Percentiles rank a stretch among this genome's conserved stretches.
phyloP scores from a whole-genome alignment of 2,113 vertebrate genomes.

The Ascaphus truei region DNA sequence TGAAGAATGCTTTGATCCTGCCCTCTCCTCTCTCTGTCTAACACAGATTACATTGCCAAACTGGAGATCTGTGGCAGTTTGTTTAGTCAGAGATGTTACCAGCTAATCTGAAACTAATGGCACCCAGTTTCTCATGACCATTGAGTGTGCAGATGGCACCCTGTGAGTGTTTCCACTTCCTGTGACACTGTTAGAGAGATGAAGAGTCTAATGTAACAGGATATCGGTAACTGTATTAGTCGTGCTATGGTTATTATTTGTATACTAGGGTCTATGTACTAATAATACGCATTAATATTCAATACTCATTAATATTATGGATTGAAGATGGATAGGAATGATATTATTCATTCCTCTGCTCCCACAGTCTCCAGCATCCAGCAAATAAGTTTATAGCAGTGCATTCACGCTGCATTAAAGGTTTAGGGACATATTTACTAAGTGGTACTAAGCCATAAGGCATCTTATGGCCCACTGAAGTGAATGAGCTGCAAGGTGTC shows the following conservation, averaged over 20 bases:
- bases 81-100: slow-evolving; percentile 35
- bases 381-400: too few relatives aligned
- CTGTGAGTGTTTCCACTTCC: neutral
- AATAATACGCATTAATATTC: too few relatives aligned
- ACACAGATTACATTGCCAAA: slow-evolving; percentile 48
- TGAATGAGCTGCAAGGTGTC: too few relatives aligned
- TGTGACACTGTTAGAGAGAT: neutral
- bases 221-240: neutral
- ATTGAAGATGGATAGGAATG: too few relatives aligned
- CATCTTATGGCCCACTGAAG: too few relatives aligned
- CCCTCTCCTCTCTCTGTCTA: slow-evolving; percentile 37
- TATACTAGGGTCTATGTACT: neutral
- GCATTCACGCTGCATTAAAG: too few relatives aligned
- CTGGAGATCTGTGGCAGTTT: slow-evolving; percentile 28
- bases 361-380: too few relatives aligned
- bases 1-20: slow-evolving; percentile 86
- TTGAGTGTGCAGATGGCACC: neutral
- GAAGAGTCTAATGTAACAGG: slow-evolving; percentile 4
- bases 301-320: too few relatives aligned
- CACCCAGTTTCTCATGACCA: neutral
- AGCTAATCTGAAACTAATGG: slow-evolving; percentile 45
- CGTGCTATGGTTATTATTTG: neutral
- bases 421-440: too few relatives aligned
- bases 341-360: too few relatives aligned
- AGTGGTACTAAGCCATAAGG: too few relatives aligned